A percentile compares a stretch with the other conserved stretches of the same genome.
phyloP scores from a whole-genome alignment of 2,113 vertebrate genomes.

The Cynoglossus semilaevis region DNA sequence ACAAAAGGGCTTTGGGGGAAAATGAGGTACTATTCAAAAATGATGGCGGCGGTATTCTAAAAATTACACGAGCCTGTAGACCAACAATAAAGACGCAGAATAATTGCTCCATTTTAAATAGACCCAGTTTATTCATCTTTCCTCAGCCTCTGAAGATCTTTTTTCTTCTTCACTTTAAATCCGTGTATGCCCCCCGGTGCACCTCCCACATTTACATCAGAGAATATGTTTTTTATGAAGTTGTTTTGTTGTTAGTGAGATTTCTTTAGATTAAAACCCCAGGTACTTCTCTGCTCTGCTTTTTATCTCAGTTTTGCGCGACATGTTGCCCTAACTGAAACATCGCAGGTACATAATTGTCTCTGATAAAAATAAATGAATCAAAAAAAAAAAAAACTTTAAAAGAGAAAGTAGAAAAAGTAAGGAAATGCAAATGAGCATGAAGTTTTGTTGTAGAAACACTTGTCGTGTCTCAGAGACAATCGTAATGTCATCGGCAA shows the following conservation, averaged over 20 bases:
- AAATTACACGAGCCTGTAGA: conserved; percentile 47
- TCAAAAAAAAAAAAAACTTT: conserved; percentile 6
- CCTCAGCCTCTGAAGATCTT: conserved; percentile 49
- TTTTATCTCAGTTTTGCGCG: conserved; percentile 18
- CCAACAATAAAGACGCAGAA: conserved; percentile 44
- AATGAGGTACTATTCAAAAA: conserved; percentile 40
- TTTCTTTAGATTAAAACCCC: conserved; percentile 23
- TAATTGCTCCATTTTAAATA: conserved; percentile 47
- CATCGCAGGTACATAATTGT: conserved; percentile 32
- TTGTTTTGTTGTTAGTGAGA: not conserved
- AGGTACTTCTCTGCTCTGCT: not conserved
- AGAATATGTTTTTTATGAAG: conserved; percentile 7
- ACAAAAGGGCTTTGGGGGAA: conserved; percentile 32
- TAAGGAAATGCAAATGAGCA: conserved; percentile 46
- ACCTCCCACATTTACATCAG: conserved; percentile 25
- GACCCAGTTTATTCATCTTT: conserved; percentile 53
- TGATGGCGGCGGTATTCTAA: conserved; percentile 54
- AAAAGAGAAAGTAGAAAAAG: conserved; percentile 21
- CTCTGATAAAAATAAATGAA: conserved; percentile 25
- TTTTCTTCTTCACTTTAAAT: conserved; percentile 32
- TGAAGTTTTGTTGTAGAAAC: conserved; percentile 28
- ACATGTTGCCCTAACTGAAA: conserved; percentile 17
- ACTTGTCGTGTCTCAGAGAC: conserved; percentile 6
- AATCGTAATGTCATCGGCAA: not conserved
- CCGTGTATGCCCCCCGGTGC: conserved; percentile 34